Conservation (phyloP, 2,797 vertebrate species). For the Ceryle rudis region DNA sequence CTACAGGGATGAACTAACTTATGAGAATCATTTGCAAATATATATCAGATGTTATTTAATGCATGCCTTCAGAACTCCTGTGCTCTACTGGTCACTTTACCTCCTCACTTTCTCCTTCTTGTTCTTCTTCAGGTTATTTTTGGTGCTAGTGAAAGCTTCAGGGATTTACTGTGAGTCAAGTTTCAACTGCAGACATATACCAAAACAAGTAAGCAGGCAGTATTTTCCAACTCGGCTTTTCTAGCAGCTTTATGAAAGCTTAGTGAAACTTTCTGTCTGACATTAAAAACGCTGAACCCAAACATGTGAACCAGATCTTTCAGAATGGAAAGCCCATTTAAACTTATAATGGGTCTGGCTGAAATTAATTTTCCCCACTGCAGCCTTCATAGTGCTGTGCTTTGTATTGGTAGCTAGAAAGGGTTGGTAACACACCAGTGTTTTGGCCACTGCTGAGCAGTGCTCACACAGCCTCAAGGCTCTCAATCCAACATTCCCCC, state of each 20-base stretch:
- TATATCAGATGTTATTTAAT: slow-evolving; percentile 20
- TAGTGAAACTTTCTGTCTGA: not conserved
- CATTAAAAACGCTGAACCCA: not conserved
- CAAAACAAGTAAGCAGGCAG: not conserved
- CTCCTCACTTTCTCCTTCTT: not conserved
- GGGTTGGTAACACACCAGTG: not conserved
- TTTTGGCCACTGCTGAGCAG: not conserved
- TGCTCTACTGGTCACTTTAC: not conserved
- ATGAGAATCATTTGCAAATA: slow-evolving; percentile 31
- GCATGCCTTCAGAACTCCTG: not conserved
- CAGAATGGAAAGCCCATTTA: not conserved
- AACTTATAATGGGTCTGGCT: not conserved
- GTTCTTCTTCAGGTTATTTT: not conserved
- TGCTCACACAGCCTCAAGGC: not conserved
- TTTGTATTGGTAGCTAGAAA: not conserved
- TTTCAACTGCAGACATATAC: not conserved
- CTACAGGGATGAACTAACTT: not conserved
- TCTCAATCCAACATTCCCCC: rapidly evolving
- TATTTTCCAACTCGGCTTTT: not conserved
- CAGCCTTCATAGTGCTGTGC: not conserved
- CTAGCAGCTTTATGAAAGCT: slow-evolving; percentile 8
- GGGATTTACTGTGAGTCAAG: not conserved
- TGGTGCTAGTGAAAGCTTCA: not conserved
- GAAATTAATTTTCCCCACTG: not conserved
- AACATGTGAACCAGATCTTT: not conserved